phyloP scores from a whole-genome alignment of 2,888 invertebrate genomes.

The Macrophya annulata region DNA sequence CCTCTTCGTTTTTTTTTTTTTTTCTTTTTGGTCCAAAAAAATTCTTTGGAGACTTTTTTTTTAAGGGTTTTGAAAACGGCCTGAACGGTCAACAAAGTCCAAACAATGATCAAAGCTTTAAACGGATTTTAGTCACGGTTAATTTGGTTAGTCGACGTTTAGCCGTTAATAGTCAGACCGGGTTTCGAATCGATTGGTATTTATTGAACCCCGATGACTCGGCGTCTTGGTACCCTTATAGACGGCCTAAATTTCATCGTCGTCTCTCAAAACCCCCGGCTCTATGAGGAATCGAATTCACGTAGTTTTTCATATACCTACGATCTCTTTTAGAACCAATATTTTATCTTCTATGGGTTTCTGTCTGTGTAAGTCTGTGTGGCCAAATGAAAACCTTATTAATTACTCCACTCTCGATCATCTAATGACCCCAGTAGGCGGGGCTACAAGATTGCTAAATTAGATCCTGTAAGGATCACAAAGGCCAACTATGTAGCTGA shows the following conservation, averaged over 20 bases:
- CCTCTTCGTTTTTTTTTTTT: not conserved
- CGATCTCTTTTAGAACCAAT: constrained; percentile 56
- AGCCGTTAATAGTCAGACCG: constrained; percentile 70
- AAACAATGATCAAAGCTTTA: constrained; percentile 62
- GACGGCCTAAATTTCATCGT: constrained; percentile 9
- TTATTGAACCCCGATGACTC: constrained; percentile 78
- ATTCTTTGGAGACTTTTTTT: not conserved
- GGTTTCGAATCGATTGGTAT: constrained; percentile 76
- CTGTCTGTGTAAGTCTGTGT: constrained; percentile 67
- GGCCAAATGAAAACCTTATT: constrained; percentile 75
- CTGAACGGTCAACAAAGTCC: constrained; percentile 9
- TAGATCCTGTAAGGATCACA: constrained; percentile 62
- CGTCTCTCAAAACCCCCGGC: constrained; percentile 1
- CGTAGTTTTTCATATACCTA: constrained; percentile 47
- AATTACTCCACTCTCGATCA: constrained; percentile 73
- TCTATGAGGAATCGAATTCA: not conserved
- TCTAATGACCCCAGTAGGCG: constrained; percentile 78
- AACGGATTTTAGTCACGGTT: constrained; percentile 78
- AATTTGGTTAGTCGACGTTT: constrained; percentile 78
- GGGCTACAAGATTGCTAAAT: constrained; percentile 78
- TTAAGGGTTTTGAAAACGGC: not conserved
- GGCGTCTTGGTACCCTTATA: constrained; percentile 67
- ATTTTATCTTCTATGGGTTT: constrained; percentile 61
- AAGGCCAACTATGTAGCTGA: not conserved
- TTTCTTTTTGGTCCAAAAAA: not conserved